Conservation (phyloP, 2,888 invertebrate species). For the Limnephilus rhombicus region DNA sequence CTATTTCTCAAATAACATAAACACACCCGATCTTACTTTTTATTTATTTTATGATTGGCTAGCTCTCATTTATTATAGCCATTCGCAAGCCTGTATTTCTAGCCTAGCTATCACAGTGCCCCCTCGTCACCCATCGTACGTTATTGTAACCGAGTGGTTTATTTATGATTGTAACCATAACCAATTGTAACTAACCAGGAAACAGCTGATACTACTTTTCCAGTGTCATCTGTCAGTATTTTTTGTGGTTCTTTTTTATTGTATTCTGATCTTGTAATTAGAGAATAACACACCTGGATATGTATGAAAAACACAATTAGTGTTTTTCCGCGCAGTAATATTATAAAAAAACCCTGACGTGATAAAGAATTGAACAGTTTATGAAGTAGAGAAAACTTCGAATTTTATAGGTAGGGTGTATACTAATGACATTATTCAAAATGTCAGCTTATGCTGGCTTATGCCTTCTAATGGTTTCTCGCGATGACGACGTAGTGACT, state of each 20-base stretch:
- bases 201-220: conserved; percentile 63
- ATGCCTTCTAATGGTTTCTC: conserved; percentile 55
- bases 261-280: conserved; percentile 47
- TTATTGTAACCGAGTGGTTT: no score
- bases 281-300: conserved; percentile 9
- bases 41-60: conserved; percentile 38
- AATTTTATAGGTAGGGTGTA: conserved; percentile 59
- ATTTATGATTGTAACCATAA: no score
- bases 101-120: not conserved
- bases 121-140: not conserved
- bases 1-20: not conserved
- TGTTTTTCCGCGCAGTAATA: conserved; percentile 5
- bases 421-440: conserved; percentile 62
- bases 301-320: conserved; percentile 34
- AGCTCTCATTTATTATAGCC: not conserved
- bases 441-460: conserved; percentile 58
- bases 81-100: conserved; percentile 10
- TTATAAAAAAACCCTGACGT: not conserved
- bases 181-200: conserved; percentile 39
- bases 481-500: conserved; percentile 40
- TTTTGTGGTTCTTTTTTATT: conserved; percentile 54
- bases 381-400: conserved; percentile 38
- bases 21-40: not conserved
- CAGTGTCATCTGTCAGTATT: conserved; percentile 64
- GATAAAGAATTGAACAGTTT: conserved; percentile 17